Conservation (phyloP, 2,113 vertebrate genomes). For the Glaucomys volans region DNA sequence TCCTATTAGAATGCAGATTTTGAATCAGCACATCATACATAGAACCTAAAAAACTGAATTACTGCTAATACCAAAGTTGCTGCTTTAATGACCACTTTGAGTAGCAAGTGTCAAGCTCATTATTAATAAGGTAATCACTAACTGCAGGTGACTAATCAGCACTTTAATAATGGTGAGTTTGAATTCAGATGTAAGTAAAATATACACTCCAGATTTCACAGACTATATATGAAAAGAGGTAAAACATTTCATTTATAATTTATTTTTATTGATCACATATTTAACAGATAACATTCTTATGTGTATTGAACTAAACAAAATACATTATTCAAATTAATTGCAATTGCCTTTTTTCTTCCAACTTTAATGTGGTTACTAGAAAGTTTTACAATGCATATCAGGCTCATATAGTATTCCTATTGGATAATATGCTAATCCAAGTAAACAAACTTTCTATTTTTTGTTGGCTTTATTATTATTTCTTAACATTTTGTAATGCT, state of each 20-base stretch:
- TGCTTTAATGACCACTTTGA: not conserved
- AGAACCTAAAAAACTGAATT: not conserved
- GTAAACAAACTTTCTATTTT: not conserved
- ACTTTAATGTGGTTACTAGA: not conserved
- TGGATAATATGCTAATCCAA: not conserved
- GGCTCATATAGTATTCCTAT: not conserved
- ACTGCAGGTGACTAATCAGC: not conserved
- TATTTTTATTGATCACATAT: not conserved
- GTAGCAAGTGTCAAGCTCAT: not conserved
- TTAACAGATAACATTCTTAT: not conserved
- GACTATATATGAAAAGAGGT: not conserved
- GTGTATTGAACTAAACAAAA: not conserved
- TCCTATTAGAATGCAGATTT: not conserved
- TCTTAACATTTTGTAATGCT: not conserved
- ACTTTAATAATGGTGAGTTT: not conserved
- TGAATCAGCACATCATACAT: not conserved
- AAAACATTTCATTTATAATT: not conserved
- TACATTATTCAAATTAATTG: conserved; percentile 8
- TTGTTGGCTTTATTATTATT: not conserved
- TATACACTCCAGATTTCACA: not conserved
- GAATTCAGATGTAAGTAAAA: not conserved
- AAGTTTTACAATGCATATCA: not conserved
- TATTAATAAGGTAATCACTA: not conserved
- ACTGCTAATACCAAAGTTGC: not conserved
- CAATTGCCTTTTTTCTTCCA: not conserved